Conservation (phyloP, 53 echinoderm and acorn worm genomes). For the Echinometra lucunter region DNA sequence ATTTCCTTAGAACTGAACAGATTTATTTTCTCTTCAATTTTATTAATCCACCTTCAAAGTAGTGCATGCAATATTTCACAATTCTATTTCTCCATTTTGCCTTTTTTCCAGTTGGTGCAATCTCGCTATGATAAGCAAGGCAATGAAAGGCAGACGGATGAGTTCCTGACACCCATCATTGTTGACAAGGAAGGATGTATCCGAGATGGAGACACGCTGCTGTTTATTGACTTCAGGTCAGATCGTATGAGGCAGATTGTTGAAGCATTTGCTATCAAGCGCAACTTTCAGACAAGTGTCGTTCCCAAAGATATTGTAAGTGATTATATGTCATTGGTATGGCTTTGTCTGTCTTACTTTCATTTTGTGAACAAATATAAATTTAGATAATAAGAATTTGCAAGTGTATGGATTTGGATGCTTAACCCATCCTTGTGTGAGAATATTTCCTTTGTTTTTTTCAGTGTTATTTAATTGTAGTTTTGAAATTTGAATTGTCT, state of each 20-base stretch:
- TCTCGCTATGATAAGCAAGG: constrained; percentile 80
- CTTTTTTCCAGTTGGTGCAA: constrained; percentile 80
- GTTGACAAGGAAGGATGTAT: constrained; percentile 84
- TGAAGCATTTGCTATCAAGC: constrained; percentile 86
- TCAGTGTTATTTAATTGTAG: neutral
- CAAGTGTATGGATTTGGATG: neutral
- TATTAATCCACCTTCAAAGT: no score
- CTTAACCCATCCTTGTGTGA: neutral
- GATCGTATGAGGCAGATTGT: constrained; percentile 92
- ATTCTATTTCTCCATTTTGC: neutral
- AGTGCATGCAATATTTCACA: neutral
- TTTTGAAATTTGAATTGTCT: no score
- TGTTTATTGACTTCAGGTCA: constrained; percentile 95
- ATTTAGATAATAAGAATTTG: neutral
- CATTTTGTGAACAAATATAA: neutral
- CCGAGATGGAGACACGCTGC: constrained; percentile 92
- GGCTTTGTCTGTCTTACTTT: neutral
- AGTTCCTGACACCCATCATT: constrained; percentile 97
- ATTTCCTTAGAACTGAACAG: no score
- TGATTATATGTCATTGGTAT: neutral
- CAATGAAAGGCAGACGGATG: constrained; percentile 81
- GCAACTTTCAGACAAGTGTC: constrained; percentile 87
- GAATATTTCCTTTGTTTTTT: neutral
- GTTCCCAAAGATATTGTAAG: constrained; percentile 94
- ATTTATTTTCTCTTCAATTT: no score